Conservation (phyloP, 2,888 invertebrate species). For the Gastrophysa polygoni region DNA sequence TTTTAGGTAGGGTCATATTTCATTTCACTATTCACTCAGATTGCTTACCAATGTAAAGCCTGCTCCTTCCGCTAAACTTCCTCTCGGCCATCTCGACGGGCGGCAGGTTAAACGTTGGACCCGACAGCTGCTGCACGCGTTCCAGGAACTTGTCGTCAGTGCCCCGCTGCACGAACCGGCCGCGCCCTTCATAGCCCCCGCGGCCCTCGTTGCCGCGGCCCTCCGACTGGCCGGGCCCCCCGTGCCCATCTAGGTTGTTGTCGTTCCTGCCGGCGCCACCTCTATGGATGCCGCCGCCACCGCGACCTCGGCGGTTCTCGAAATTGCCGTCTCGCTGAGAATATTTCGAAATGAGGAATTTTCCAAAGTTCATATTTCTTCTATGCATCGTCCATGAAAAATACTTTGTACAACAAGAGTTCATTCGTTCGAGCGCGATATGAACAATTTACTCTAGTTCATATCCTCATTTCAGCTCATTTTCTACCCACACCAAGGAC, state of each 20-base stretch:
- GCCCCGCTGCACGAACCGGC: conserved; percentile 33
- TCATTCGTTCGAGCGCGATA: too few species aligned
- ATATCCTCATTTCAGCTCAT: too few species aligned
- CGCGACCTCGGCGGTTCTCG: conserved; percentile 4
- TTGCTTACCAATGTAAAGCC: conserved; percentile 80
- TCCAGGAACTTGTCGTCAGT: conserved; percentile 41
- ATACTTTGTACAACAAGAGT: too few species aligned
- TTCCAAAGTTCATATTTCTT: too few species aligned
- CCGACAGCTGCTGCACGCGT: conserved; percentile 56
- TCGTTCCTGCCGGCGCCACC: not conserved
- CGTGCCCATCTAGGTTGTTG: not conserved
- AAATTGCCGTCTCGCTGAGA: conserved; percentile 7
- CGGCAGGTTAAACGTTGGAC: conserved; percentile 80
- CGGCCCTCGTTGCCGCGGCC: conserved; percentile 42
- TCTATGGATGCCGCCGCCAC: conserved; percentile 11
- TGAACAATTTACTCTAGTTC: too few species aligned
- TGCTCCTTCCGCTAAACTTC: conserved; percentile 90
- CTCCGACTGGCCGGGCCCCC: not conserved
- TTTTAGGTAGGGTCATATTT: too few species aligned
- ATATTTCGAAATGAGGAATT: too few species aligned
- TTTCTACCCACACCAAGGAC: too few species aligned
- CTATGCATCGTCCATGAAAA: too few species aligned
- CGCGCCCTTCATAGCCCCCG: too few species aligned
- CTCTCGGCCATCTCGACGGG: conserved; percentile 76
- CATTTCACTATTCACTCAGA: too few species aligned